These are phyloP conservation scores for Harpegnathos saltator DNA, from an alignment of 1,140 invertebrate species.

Conservation along the genomic window DNA sequence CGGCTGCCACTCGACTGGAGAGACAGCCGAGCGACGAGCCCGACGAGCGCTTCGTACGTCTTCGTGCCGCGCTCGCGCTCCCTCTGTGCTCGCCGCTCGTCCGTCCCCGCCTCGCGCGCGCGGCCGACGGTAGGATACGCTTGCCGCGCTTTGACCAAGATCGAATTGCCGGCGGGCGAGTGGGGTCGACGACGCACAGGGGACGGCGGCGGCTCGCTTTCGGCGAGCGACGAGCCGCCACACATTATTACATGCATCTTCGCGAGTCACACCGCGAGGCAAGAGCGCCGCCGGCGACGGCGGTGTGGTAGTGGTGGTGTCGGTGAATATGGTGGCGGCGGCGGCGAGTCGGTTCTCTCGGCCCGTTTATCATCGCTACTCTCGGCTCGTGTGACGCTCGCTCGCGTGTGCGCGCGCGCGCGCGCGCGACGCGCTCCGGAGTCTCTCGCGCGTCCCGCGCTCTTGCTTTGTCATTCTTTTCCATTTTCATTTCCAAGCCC, in stretches of 20 bases:
- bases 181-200: slow-evolving; percentile 1
- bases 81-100: slow-evolving; percentile 54
- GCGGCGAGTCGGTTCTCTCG: neutral
- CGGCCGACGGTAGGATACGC: slow-evolving; percentile 43
- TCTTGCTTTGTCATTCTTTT: neutral
- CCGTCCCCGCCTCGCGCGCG: slow-evolving; percentile 63
- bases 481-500: neutral
- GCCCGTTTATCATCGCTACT: slow-evolving; percentile 36
- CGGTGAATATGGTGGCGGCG: neutral
- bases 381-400: slow-evolving; percentile 16
- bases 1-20: slow-evolving; percentile 79
- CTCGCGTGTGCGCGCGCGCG: too few relatives aligned
- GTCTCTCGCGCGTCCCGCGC: neutral
- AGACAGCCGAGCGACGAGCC: slow-evolving; percentile 53
- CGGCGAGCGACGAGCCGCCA: slow-evolving; percentile 64
- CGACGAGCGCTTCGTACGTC: slow-evolving; percentile 73
- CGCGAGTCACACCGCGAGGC: slow-evolving; percentile 50
- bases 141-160: slow-evolving; percentile 62
- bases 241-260: slow-evolving; percentile 74
- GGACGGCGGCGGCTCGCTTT: slow-evolving; percentile 58
- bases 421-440: neutral
- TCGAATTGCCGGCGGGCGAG: slow-evolving; percentile 53
- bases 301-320: too few relatives aligned
- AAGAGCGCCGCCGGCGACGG: neutral
- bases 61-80: slow-evolving; percentile 69